Conservation (phyloP, 1,140 invertebrate genomes). For the Drosophila obscura region DNA sequence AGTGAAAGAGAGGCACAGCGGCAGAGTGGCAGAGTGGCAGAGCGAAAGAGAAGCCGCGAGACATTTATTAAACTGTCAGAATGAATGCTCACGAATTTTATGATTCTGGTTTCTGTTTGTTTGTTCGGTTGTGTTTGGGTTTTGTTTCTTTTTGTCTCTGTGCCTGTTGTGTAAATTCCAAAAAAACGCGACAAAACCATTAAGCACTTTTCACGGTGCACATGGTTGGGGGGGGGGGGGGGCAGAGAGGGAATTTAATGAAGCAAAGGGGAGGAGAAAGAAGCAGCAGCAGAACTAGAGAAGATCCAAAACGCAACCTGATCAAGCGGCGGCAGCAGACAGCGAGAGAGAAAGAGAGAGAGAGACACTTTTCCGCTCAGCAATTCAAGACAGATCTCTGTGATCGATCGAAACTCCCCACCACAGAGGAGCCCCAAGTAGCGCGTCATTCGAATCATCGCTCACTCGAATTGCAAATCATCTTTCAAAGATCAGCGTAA, state of each 20-base stretch:
- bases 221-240: constrained; percentile 10
- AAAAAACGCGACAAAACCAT: constrained; percentile 72
- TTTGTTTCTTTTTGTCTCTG: constrained; percentile 14
- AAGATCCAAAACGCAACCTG: constrained; percentile 18
- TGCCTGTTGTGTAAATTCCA: constrained; percentile 68
- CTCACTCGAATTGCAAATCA: too few relatives aligned
- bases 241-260: constrained; percentile 51
- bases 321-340: constrained; percentile 12
- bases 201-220: constrained; percentile 65
- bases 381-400: too few relatives aligned
- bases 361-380: too few relatives aligned
- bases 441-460: too few relatives aligned
- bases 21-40: too few relatives aligned
- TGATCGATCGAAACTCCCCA: too few relatives aligned
- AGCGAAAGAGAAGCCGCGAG: constrained; percentile 6
- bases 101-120: constrained; percentile 43
- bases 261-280: constrained; percentile 36
- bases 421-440: too few relatives aligned
- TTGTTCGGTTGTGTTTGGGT: constrained; percentile 1
- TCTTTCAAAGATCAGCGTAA: too few relatives aligned
- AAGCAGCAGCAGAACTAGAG: constrained; percentile 21
- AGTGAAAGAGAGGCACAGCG: too few relatives aligned
- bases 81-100: constrained; percentile 71
- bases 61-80: constrained; percentile 78
- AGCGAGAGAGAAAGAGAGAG: too few relatives aligned